Conservation (phyloP, 2,113 vertebrate species). For the Passer domesticus region DNA sequence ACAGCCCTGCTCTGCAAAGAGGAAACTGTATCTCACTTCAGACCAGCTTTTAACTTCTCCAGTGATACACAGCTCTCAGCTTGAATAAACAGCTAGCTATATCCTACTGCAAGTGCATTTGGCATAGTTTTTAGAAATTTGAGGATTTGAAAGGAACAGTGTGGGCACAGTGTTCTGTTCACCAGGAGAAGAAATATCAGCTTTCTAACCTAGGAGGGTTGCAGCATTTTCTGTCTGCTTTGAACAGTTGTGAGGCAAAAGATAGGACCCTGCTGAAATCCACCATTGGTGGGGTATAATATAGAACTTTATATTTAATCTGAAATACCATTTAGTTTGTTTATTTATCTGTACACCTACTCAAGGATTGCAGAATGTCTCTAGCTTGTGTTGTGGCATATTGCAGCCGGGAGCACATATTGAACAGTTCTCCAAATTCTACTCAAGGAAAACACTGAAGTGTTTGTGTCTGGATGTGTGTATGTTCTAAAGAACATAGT, state of each 20-base stretch:
- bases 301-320: neutral
- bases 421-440: neutral
- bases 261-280: neutral
- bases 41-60: neutral
- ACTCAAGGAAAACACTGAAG: neutral
- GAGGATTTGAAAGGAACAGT: conserved; percentile 22
- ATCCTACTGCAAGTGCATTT: neutral
- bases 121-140: neutral
- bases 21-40: neutral
- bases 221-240: neutral
- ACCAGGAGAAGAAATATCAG: neutral
- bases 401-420: conserved; percentile 14
- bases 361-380: neutral
- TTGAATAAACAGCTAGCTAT: neutral
- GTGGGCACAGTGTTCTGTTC: conserved; percentile 17
- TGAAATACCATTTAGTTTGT: conserved; percentile 3
- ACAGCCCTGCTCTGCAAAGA: neutral
- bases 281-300: neutral
- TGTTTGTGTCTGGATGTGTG: neutral
- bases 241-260: neutral
- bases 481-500: neutral
- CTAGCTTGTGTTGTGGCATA: neutral
- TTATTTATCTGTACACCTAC: conserved; percentile 14
- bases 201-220: neutral
- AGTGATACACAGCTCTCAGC: neutral